Evolutionary conservation across 2,113 vertebrate species (phyloP), one percentile per base, ranked within the genome.

Genomic region (Clupea harengus): DNA sequence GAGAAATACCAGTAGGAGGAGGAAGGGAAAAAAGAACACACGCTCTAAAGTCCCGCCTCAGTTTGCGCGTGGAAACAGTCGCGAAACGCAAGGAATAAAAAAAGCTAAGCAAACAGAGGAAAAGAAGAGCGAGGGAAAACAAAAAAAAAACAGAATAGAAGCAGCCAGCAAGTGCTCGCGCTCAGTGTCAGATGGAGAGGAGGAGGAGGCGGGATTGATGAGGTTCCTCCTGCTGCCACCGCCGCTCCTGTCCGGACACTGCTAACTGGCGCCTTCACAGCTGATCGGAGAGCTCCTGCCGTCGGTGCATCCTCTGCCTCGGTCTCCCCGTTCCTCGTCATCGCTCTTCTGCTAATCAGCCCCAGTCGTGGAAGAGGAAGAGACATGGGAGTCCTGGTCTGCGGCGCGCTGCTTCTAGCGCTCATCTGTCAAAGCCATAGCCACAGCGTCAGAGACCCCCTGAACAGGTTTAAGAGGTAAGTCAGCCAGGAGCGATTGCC

Each of bases 401-500:
- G 89, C 87, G 93, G 91, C 88, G 64, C 95, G 89, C 81, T 97
- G 3, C 81, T 96, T 28, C 87, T 97, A 44, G 90, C 95, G 8
- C 90, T 97, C 45, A 82, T 95, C 88, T 91, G 93, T 89, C 95
- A 94, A 50, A 94, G 94, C 93, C 90, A 93, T 92, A 93, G 96
- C 87, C 82, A 90, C 93, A 94, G 91, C 60, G 92, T 93, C 91
- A 94, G 93, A 87, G 94, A 89, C 86, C 90, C 95, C 4, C 92
- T 96, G 45, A 88, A 94, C 54, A 89, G 95, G 88, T 95, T 95
- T 52, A 95, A 96, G 92, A 97, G 97, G 98, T 99, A 92, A 88
- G 96, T 92, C 85, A 49, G 44, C 0, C 50, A 57, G 28, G 44
- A 44, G 11, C 84, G n/a, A 64, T 60, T 81, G 60, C 78, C 28